Evolutionary conservation across 2,888 invertebrate species (phyloP), one percentile per base, ranked within the genome.

Genomic region (Plebejus anna): DNA sequence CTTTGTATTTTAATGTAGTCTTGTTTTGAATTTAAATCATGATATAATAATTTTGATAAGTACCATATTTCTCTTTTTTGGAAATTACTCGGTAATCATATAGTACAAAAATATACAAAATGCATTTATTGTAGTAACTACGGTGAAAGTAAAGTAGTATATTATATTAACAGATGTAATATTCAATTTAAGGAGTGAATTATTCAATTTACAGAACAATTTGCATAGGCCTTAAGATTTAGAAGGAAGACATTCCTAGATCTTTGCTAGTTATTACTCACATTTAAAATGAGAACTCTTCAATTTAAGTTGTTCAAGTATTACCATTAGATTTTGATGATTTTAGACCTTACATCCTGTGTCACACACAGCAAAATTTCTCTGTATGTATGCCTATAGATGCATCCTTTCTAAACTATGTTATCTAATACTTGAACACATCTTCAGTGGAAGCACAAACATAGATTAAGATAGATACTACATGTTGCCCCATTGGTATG

Each of bases 31-130:
- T 16, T 66, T 5, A 66, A 22, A 22, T 66, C 13, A 13, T 32
- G 32, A 66, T 36, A 6, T 28, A 6, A 61, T 28, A 28, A 66
- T 36, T 66, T 36, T 66, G 6, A 32, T 66, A 66, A 1, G 66
- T 36, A 66, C 32, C 13, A 4, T 13, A 66, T 61, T 61, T 3
- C 11, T 5, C 66, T 32, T 66, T 66, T 66, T 66, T 36, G 32
- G 16, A 32, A 66, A 66, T 32, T 66, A 61, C 61, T 61, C 11
- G 4, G 32, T 66, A 66, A 32, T 32, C 32, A 66, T 36, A 66
- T 66, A 66, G 66, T 66, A 66, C 66, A 66, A 66, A 66, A 61
- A 66, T 32, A 66, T 66, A 66, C 66, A 66, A 66, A 66, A 36
- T 16, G 66, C 32, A 66, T 61, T 61, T 61, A 61, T 61, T 9